Percentiles rank a stretch among this genome's conserved stretches.
Conservation (phyloP, 2,888 invertebrate genomes). For the Nymphalis urticae region DNA sequence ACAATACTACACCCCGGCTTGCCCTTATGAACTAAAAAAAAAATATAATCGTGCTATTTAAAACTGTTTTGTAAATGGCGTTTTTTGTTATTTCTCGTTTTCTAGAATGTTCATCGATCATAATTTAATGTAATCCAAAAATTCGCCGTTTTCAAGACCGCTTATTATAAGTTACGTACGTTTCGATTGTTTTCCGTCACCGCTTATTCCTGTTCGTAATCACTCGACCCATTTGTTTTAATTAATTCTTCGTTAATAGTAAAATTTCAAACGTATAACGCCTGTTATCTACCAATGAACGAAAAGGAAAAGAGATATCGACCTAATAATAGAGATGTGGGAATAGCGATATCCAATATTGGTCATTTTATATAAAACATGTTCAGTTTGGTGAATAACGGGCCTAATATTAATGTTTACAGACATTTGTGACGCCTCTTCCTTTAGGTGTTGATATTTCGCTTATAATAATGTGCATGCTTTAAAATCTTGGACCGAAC, state of each 20-base stretch:
- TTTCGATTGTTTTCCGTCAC: slow-evolving; percentile 15
- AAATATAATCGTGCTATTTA: slow-evolving; percentile 10
- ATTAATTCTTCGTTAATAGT: not conserved
- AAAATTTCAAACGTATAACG: not conserved
- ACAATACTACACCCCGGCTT: slow-evolving; percentile 20
- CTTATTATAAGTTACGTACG: slow-evolving; percentile 17
- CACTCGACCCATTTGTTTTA: slow-evolving; percentile 20
- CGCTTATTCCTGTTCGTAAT: slow-evolving; percentile 25
- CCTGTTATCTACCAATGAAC: too few species aligned
- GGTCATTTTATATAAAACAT: too few species aligned
- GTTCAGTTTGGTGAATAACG: slow-evolving; percentile 5
- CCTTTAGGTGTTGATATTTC: slow-evolving; percentile 24
- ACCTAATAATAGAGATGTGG: too few species aligned
- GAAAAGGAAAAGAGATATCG: too few species aligned
- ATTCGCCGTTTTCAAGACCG: slow-evolving; percentile 22
- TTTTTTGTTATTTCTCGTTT: not conserved
- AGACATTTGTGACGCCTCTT: slow-evolving; percentile 24
- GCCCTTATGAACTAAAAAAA: slow-evolving; percentile 11
- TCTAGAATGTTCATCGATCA: not conserved
- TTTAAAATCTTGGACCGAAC: slow-evolving; percentile 21
- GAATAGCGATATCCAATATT: too few species aligned
- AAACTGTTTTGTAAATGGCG: slow-evolving; percentile 19
- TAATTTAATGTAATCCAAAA: not conserved
- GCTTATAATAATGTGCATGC: slow-evolving; percentile 37
- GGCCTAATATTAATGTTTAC: slow-evolving; percentile 17